phyloP scores from a whole-genome alignment of 2,797 vertebrate genomes.

The Anabacerthia variegaticeps region DNA sequence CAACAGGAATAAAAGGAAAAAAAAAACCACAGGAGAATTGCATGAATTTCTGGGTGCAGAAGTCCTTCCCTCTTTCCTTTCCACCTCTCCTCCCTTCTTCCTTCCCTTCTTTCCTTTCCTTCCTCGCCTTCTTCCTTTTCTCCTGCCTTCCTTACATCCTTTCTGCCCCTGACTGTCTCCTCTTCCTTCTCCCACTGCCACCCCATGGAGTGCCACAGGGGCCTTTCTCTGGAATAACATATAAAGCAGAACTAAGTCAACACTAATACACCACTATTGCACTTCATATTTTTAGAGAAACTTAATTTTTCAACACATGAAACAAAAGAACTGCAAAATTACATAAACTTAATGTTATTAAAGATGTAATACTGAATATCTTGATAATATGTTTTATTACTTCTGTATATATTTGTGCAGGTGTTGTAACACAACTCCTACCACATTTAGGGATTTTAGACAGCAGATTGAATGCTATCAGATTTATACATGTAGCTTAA shows the following conservation, averaged over 20 bases:
- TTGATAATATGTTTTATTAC: neutral
- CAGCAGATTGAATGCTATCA: neutral
- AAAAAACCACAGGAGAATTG: accelerated
- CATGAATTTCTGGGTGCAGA: neutral
- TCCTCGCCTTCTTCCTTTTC: too few relatives aligned
- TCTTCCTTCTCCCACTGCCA: neutral
- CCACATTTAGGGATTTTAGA: neutral
- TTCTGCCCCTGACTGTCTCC: neutral
- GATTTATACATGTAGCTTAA: neutral
- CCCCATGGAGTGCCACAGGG: neutral
- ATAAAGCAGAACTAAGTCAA: neutral
- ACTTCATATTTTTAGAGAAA: neutral
- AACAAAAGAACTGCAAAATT: neutral
- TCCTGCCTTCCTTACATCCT: too few relatives aligned
- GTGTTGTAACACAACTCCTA: neutral
- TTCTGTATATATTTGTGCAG: neutral
- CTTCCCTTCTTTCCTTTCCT: too few relatives aligned
- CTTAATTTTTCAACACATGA: neutral
- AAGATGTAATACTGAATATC: neutral
- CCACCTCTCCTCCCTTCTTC: neutral
- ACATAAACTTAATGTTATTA: neutral
- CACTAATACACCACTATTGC: neutral
- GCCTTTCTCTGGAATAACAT: neutral
- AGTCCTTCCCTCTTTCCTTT: neutral
- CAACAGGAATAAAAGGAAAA: neutral